These are phyloP conservation scores for Gasteruption jaculator DNA, from an alignment of 2,888 invertebrate species.

Conservation along the genomic window DNA sequence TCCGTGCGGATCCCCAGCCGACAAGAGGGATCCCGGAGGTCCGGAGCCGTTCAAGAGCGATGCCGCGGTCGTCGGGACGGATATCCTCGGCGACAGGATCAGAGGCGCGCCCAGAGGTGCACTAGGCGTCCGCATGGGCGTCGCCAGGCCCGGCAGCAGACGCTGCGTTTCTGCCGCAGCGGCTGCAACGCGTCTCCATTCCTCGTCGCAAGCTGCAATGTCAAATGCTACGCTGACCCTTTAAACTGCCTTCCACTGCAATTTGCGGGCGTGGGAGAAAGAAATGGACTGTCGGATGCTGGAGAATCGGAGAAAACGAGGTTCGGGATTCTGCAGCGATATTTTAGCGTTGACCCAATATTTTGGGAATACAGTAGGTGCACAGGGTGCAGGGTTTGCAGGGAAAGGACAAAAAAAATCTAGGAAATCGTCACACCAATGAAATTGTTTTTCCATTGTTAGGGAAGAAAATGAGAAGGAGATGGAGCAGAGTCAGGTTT, in stretches of 20 bases:
- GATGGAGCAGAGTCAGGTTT: too few relatives aligned
- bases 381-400: too few relatives aligned
- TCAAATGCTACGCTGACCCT: conserved; percentile 43
- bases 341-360: too few relatives aligned
- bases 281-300: not conserved
- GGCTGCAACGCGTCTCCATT: conserved; percentile 80
- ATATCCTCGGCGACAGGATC: conserved; percentile 87
- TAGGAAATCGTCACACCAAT: too few relatives aligned
- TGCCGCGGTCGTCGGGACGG: conserved; percentile 73
- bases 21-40: conserved; percentile 64
- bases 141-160: conserved; percentile 65
- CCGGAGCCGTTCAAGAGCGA: conserved; percentile 59
- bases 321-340: not conserved
- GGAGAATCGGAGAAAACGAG: not conserved
- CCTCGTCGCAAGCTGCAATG: conserved; percentile 73
- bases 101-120: conserved; percentile 88
- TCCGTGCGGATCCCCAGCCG: conserved; percentile 70
- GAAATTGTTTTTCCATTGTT: too few relatives aligned
- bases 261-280: not conserved
- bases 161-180: conserved; percentile 78
- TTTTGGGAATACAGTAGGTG: too few relatives aligned
- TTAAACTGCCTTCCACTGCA: conserved; percentile 10
- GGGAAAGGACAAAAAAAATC: too few relatives aligned
- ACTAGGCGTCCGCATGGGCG: conserved; percentile 61
- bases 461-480: too few relatives aligned